Evolutionary conservation across 2,888 invertebrate species (phyloP).

Genomic region (Halocaridina rubra): DNA sequence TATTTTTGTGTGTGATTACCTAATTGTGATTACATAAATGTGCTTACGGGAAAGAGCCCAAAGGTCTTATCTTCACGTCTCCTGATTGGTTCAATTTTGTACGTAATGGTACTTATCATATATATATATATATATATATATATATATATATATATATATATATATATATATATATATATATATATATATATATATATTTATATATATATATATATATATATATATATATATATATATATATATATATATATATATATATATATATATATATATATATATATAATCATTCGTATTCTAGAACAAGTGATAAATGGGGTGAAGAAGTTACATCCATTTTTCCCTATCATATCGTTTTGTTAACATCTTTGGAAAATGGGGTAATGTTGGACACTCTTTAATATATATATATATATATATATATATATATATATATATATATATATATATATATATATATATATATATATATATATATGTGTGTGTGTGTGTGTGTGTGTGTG

Average conservation of each 20-base stretch:
- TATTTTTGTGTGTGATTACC: too few relatives aligned
- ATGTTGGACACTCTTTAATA: background rate
- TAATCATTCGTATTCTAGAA: background rate
- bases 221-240: background rate
- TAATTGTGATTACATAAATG: too few relatives aligned
- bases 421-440: too few relatives aligned
- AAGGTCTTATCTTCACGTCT: too few relatives aligned
- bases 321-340: background rate
- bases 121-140: background rate
- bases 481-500: too few relatives aligned
- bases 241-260: background rate
- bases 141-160: too few relatives aligned
- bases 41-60: too few relatives aligned
- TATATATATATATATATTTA: background rate
- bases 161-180: too few relatives aligned
- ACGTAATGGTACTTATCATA: too few relatives aligned
- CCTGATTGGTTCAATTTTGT: too few relatives aligned
- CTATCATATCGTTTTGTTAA: background rate
- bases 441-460: too few relatives aligned
- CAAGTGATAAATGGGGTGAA: background rate
- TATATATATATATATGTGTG: too few relatives aligned
- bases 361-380: background rate
- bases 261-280: background rate
- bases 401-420: background rate
- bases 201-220: background rate